Evolutionary conservation across 2,797 vertebrate genomes (phyloP), one percentile per base, ranked within the genome.

Genomic region (Tokudaia muenninki): DNA sequence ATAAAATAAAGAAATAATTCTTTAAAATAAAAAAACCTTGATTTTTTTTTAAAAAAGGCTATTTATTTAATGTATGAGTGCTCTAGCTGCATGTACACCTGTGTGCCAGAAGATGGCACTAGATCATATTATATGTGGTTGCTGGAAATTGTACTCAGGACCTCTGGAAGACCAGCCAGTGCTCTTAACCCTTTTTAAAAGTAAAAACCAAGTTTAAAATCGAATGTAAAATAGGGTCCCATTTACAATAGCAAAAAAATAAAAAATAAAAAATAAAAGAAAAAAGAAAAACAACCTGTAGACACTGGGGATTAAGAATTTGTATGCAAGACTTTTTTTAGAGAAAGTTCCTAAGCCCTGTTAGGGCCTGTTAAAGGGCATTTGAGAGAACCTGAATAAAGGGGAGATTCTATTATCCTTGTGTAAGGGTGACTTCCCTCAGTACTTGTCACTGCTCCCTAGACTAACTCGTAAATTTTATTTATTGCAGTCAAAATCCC

Each of bases 161-260:
- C 16, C 34, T 70, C 67, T 70, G 16, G 34, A 70, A 70, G 67
- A 70, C 2, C 16, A 70, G 67, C 31, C 67, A 70, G 16, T n/a
- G 14, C 67, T 70, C 34, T 70, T 70, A 50, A 81, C 65, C 34
- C 34, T 88, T 88, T 92, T n/a, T n/a, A 41, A 41, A 80, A 87
- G 91, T n/a, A 57, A 88, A 67, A 94, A 55, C 17, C 41, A 95
- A 74, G 70, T 57, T 81, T 65, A 92, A 87, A 91, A 88, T 47
- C 34, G 37, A 90, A 4, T 61, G 11, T 92, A 94, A 47, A 93
- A 67, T 70, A 92, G n/a, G 29, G 74, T 90, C 61, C 29, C 83
- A 79, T 65, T 92, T 81, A 77, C 19, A 89, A 86, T 65, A 94
- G 55, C 52, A 74, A 92, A 90, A 92, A 22, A 24, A 22, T 8